Conservation (phyloP, 2,113 vertebrate genomes). For the Lota lota region DNA sequence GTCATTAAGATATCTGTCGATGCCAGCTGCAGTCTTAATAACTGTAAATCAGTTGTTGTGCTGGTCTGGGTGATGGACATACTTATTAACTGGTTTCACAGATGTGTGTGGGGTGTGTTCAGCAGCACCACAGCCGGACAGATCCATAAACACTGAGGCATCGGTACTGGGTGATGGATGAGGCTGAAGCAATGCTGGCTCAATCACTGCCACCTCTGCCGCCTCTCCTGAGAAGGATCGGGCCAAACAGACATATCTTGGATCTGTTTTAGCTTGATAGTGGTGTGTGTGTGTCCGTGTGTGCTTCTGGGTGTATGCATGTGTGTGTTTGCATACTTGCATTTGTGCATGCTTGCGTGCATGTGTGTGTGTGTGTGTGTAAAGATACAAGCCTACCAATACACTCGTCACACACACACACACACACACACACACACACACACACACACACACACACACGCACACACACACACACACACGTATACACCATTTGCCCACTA, state of each 20-base stretch:
- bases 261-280: neutral
- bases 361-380: slow-evolving; percentile 1
- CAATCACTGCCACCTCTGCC: slow-evolving; percentile 44
- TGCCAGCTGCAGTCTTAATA: neutral
- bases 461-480: too few species aligned
- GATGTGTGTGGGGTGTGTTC: slow-evolving; percentile 24
- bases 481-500: too few species aligned
- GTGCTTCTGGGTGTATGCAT: slow-evolving; percentile 5
- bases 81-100: slow-evolving; percentile 9
- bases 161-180: slow-evolving; percentile 41
- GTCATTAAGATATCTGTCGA: slow-evolving; percentile 19
- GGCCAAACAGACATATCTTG: neutral
- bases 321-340: neutral
- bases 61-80: neutral
- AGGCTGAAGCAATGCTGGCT: slow-evolving; percentile 36
- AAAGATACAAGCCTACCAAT: too few species aligned
- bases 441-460: too few species aligned
- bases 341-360: neutral
- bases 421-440: too few species aligned
- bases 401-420: too few species aligned
- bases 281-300: slow-evolving; percentile 3
- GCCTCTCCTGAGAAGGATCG: neutral
- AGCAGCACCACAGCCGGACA: slow-evolving; percentile 22
- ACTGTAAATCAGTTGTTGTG: slow-evolving; percentile 15
- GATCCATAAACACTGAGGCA: slow-evolving; percentile 12